Conservation (phyloP, 2,113 vertebrate genomes). For the Myocastor coypus region DNA sequence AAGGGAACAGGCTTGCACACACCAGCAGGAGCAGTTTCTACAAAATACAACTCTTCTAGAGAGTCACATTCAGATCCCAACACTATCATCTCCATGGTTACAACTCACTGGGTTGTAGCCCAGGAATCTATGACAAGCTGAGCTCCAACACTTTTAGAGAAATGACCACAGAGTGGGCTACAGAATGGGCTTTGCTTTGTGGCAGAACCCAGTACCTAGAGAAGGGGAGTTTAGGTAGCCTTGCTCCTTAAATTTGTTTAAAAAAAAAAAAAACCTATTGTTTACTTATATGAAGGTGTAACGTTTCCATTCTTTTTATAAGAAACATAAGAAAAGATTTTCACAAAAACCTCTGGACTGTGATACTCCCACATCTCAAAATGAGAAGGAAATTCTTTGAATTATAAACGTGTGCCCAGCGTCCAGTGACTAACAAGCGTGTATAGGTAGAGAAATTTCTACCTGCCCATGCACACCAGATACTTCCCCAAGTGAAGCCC, state of each 20-base stretch:
- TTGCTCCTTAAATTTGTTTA: neutral
- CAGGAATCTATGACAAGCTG: neutral
- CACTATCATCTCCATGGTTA: neutral
- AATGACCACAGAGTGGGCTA: neutral
- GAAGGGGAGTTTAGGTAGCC: neutral
- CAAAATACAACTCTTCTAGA: neutral
- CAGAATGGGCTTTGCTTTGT: neutral
- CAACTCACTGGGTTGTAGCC: neutral
- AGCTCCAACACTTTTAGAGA: neutral
- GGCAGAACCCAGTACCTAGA: fast-evolving
- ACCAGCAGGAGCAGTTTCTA: neutral
- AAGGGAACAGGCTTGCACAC: neutral
- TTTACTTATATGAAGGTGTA: neutral
- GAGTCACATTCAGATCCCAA: no score
- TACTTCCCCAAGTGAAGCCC: no score
- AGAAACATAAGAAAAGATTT: neutral
- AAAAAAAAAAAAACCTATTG: neutral
- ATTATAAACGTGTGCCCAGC: neutral
- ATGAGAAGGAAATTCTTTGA: neutral
- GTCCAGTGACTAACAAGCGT: no score
- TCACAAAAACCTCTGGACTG: neutral
- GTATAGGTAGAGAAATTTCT: no score
- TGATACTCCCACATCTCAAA: neutral
- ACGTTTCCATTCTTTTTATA: neutral
- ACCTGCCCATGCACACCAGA: no score